Base-by-base conservation (phyloP, 1,140 invertebrate species). In the Brachionus koreanus region DNA sequence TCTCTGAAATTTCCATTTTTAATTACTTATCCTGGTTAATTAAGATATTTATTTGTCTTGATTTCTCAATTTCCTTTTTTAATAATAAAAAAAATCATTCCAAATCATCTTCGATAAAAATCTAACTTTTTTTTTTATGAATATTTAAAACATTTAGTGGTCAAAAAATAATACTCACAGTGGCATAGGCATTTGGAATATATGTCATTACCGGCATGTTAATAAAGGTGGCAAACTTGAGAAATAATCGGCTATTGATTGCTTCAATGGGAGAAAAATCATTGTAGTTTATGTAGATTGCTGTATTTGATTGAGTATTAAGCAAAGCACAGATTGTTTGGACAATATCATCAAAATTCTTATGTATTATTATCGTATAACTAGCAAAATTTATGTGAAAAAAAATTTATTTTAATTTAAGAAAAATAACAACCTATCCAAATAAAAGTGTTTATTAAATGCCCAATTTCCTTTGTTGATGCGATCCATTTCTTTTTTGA, bases 151-250 rank as follows among this genome's bases (percentile, higher is more conserved):
- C n/a, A 61, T 23, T n/a, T 61, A 16, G 5, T 33, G 23, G 3
- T 72, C 23, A 43, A 25, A 72, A 29, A 37, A 25, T 25, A 33
- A 12, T 29, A 37, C 76, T 61, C 29, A 79, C 76, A 9, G 76
- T 79, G 4, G 76, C 76, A 65, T 79, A 79, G 5, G 76, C 76
- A 43, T 79, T 79, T 19, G 76, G 76, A 12, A 79, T 65, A 61
- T 79, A 79, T 23, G 49, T 79, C 76, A 79, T 79, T 16, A 79
- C 76, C 2, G 76, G 76, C 33, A 79, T 79, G 37, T 79, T 79
- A 19, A 65, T 39, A 37, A 42, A 57, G 6, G 33, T 57, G 13
- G 76, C 76, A 25, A 61, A 79, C 25, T 79, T 79, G 4, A 79
- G 37, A 39, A 79, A 65, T 12, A 79, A n/a, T 42, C 76, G 16